Evolutionary conservation across 2,797 vertebrate genomes (phyloP), one percentile per base, ranked within the genome.

Genomic region (Rachycentron canadum): DNA sequence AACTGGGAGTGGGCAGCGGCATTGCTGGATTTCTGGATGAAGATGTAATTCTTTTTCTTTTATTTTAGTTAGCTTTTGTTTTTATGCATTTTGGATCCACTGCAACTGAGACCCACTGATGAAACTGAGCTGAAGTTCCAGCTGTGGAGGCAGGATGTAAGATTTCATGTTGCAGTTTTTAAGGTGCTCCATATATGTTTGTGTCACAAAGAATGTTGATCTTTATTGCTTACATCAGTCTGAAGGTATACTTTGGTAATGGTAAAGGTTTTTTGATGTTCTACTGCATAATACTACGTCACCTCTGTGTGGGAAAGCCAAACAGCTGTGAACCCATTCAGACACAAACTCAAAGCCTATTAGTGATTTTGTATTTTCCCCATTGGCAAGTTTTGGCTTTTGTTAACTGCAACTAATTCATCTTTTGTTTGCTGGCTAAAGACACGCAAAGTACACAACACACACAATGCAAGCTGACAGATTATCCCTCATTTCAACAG

Each of bases 401-500:
- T 90, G 86, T 89, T 83, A 69, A 76, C 81, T 82, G 82, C 67
- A 30, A 67, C 89, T 85, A 88, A 91, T 90, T 84, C 68, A 72
- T 86, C 77, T 82, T 84, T 88, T 90, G 81, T 86, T 49, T 73
- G n/a, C 62, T 19, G 61, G 45, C 63, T 32, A 82, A 80, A 81
- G 60, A 81, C 71, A 72, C 21, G 7, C 75, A 85, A 71, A 83
- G 79, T 73, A 80, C 73, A 86, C 70, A 67, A 66, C 45, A 53
- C n/a, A 32, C 72, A 87, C 79, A 84, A 64, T 76, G 60, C 73
- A 41, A 58, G 69, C 71, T 56, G 19, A 43, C 62, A 87, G 87
- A 90, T 91, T 87, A 91, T 89, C 81, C 76, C 67, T 84, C 76
- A 84, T 90, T 90, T 83, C 25, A 67, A 71, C 73, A 59, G 82